Conservation (phyloP, 2,888 invertebrate species). For the Diplolepis rosae region DNA sequence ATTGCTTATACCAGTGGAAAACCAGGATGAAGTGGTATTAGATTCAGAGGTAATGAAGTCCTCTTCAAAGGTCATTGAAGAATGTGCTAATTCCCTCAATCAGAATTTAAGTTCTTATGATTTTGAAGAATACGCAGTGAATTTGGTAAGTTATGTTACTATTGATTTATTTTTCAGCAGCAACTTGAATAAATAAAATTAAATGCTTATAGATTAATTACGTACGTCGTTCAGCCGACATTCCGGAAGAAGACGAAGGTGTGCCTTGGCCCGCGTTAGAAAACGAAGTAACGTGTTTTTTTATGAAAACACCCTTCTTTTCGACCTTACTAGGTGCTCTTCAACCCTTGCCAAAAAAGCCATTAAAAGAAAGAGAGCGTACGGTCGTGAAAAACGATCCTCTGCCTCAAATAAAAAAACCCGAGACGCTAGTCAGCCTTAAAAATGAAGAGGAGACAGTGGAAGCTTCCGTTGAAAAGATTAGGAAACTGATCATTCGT, state of each 20-base stretch:
- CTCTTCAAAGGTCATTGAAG: conserved; percentile 62
- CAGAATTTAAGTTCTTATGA: conserved; percentile 59
- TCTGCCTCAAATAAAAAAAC: conserved; percentile 72
- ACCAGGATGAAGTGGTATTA: conserved; percentile 64
- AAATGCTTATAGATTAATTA: conserved; percentile 38
- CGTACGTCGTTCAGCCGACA: conserved; percentile 35
- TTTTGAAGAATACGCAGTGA: conserved; percentile 57
- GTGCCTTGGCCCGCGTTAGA: conserved; percentile 61
- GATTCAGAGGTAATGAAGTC: conserved; percentile 67
- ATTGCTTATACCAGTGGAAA: conserved; percentile 48
- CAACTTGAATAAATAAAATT: conserved; percentile 23
- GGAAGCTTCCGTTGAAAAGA: conserved; percentile 76
- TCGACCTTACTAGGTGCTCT: conserved; percentile 50
- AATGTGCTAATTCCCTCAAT: conserved; percentile 57
- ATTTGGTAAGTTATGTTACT: conserved; percentile 57
- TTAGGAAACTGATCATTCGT: conserved; percentile 74
- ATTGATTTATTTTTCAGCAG: background rate
- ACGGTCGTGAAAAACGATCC: conserved; percentile 39
- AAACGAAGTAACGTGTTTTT: conserved; percentile 46
- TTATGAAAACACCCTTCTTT: conserved; percentile 54
- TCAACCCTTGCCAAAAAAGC: conserved; percentile 37
- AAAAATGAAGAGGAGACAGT: conserved; percentile 76
- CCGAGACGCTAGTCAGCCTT: conserved; percentile 75
- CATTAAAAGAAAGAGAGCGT: conserved; percentile 21
- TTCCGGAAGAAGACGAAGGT: conserved; percentile 42